Base-by-base conservation (phyloP, 2,797 vertebrate species). In the Pampus argenteus region DNA sequence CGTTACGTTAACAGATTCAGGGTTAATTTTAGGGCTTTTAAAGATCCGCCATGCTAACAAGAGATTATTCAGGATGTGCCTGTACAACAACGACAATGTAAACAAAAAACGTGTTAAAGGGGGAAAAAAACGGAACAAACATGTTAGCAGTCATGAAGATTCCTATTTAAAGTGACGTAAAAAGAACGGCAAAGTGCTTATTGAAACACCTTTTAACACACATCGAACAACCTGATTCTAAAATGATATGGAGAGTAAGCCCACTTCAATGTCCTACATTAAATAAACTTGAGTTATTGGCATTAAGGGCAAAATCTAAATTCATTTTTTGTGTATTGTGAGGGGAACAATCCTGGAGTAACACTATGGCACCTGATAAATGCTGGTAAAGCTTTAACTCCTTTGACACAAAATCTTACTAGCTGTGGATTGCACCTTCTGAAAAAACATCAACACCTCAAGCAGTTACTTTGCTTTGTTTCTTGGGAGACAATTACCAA, bases 301-400 rank as follows among this genome's bases (percentile, higher is more conserved):
- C 9, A 44, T 29, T 29, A 34, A 40, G 9, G 3, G 15, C 1
- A 42, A 13, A 54, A 42, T 56, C 34, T 31, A 44, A 52, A 62
- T 42, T 15, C 28, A 6, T 51, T 51, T 52, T 22, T 5, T 15
- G 17, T 17, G 9, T 34, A 3, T 4, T 45, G 18, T 60, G 9
- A 28, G 34, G 3, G 45, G 47, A 22, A 3, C 22, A 63, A 25
- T 11, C 9, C 45, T 61, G 49, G 18, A 28, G 9, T 64, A 57
- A 74, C 22, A 66, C 62, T 71, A 79, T 85, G 85, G 82, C 86
- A 88, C 61, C 55, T 31, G 50, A 26, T 68, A 49, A 55, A 76
- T 76, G 81, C 83, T 87, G 87, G 83, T 84, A 60, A 47, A 62
- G 62, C 22, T 61, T 31, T 76, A 79, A 79, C 55, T 28, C 25